These are phyloP conservation scores for Mesembrinibis cayennensis DNA, from an alignment of 2,113 vertebrate species.

Conservation along the genomic window DNA sequence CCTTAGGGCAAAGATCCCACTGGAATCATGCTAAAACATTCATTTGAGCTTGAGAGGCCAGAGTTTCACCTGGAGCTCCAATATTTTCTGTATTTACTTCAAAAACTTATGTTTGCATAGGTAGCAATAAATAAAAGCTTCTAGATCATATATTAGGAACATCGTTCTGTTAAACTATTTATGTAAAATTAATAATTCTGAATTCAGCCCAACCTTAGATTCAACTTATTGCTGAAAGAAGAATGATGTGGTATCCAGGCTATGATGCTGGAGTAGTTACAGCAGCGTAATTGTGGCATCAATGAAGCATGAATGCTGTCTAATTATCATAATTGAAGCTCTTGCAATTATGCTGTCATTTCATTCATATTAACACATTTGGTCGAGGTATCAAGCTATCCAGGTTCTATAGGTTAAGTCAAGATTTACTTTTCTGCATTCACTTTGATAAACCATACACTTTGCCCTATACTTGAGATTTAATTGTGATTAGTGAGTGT, in stretches of 20 bases:
- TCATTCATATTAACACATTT: slow-evolving; percentile 13
- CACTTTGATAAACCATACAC: neutral
- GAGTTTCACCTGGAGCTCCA: neutral
- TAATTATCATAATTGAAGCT: slow-evolving; percentile 35
- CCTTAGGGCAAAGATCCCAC: neutral
- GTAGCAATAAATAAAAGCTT: neutral
- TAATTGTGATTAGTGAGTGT: neutral
- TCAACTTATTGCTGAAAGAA: neutral
- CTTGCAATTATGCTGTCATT: neutral
- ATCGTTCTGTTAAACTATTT: neutral
- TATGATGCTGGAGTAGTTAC: neutral
- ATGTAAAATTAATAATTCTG: neutral
- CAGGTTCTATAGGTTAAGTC: neutral
- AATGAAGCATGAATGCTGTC: neutral
- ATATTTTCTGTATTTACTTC: neutral
- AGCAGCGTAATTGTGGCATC: neutral
- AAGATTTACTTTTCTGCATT: neutral
- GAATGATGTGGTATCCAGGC: neutral
- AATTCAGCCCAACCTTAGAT: neutral
- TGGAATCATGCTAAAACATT: neutral
- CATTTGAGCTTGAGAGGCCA: neutral
- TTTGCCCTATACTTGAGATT: neutral
- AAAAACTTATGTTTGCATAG: neutral
- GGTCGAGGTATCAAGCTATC: neutral
- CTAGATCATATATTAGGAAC: neutral